Evolutionary conservation across 1,140 invertebrate genomes (phyloP).

Genomic region (Bombus difficillimus): DNA sequence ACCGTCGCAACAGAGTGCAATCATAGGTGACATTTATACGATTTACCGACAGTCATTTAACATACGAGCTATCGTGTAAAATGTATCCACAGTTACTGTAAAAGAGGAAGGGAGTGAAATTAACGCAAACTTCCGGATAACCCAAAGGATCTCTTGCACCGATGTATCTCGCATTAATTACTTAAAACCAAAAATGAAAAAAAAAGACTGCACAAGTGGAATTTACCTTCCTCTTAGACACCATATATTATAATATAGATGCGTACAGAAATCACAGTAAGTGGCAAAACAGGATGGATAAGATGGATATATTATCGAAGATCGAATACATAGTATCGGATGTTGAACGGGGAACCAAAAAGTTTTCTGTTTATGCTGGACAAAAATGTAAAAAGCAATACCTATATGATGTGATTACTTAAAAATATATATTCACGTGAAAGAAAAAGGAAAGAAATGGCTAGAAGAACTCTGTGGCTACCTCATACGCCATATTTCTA

Average conservation of each 20-base stretch:
- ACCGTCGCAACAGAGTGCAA: constrained; percentile 16
- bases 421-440: background rate
- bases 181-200: constrained; percentile 26
- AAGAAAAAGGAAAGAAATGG: background rate
- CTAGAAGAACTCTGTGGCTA: background rate
- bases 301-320: constrained; percentile 17
- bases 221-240: constrained; percentile 48
- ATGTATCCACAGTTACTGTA: constrained; percentile 42
- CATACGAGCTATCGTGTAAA: constrained; percentile 25
- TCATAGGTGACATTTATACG: constrained; percentile 55
- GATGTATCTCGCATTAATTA: constrained; percentile 33
- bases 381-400: constrained; percentile 40
- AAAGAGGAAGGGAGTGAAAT: constrained; percentile 43
- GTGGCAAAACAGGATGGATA: background rate
- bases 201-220: constrained; percentile 44
- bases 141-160: constrained; percentile 43
- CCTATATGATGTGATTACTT: constrained; percentile 5
- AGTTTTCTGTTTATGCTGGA: constrained; percentile 16
- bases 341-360: constrained; percentile 1
- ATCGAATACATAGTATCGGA: background rate
- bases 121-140: constrained; percentile 1
- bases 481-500: constrained; percentile 20
- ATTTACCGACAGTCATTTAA: constrained; percentile 37
- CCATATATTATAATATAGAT: background rate
- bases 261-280: constrained; percentile 30